These are phyloP conservation scores for Lycophotia porphyrea DNA, from an alignment of 2,888 invertebrate genomes.

Conservation along the genomic window DNA sequence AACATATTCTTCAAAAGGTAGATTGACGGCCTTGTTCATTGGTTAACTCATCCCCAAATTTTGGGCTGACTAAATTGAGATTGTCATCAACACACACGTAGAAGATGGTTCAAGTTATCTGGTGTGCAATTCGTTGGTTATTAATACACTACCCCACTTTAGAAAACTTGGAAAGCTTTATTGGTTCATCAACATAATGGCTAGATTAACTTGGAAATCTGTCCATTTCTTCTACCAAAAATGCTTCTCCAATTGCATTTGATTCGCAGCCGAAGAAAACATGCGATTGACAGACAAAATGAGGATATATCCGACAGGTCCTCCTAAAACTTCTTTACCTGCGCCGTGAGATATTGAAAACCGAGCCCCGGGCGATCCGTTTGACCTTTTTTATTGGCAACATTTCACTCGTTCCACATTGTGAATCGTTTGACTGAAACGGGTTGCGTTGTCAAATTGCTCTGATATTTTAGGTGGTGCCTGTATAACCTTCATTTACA, in stretches of 20 bases:
- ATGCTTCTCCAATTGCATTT: constrained; percentile 53
- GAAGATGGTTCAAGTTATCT: not conserved
- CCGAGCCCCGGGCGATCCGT: constrained; percentile 82
- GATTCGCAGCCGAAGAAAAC: constrained; percentile 71
- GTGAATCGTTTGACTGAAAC: constrained; percentile 83
- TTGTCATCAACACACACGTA: not conserved
- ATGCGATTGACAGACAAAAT: constrained; percentile 83
- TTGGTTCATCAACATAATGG: constrained; percentile 3
- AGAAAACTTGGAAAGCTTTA: not conserved
- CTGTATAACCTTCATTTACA: constrained; percentile 80
- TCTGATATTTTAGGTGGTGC: constrained; percentile 80
- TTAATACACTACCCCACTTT: not conserved
- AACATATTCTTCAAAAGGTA: not conserved
- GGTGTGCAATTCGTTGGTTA: not conserved
- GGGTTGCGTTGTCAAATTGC: constrained; percentile 86
- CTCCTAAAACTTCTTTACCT: constrained; percentile 75
- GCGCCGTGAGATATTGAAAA: constrained; percentile 87
- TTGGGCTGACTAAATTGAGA: not conserved
- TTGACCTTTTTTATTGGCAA: constrained; percentile 88
- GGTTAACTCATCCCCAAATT: not conserved
- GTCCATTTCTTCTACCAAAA: constrained; percentile 23
- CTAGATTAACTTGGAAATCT: constrained; percentile 7
- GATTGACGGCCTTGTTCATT: not conserved
- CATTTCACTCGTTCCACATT: constrained; percentile 87
- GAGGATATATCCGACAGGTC: constrained; percentile 81